A percentile compares a stretch with the other conserved stretches of the same genome.
Conservation (phyloP, 2,113 vertebrate genomes). For the Canis aureus region DNA sequence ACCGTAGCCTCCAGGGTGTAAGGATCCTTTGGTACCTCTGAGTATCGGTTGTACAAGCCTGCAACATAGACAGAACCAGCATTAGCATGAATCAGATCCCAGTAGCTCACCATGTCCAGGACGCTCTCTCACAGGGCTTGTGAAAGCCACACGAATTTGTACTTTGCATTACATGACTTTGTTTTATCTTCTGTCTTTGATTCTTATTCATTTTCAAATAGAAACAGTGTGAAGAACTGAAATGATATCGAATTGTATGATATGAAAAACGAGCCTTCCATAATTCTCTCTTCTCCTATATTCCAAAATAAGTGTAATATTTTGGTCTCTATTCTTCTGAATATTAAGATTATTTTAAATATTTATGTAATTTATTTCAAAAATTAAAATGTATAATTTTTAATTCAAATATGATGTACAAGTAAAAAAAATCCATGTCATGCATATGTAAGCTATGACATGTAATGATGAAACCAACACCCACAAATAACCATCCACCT, state of each 20-base stretch:
- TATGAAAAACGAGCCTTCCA: neutral
- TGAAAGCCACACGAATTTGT: neutral
- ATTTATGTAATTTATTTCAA: no score
- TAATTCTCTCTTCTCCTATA: neutral
- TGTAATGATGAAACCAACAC: neutral
- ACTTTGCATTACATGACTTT: neutral
- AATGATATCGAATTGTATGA: neutral
- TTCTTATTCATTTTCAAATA: slow-evolving; percentile 2
- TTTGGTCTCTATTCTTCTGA: neutral
- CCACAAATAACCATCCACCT: neutral
- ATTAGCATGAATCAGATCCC: neutral
- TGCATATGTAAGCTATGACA: neutral
- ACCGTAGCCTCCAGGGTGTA: neutral
- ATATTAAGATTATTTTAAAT: neutral
- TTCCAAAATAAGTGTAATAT: slow-evolving; percentile 45
- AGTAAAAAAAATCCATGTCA: neutral
- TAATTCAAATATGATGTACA: neutral
- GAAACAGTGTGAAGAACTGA: neutral
- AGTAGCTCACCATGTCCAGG: neutral
- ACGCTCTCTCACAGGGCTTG: rapidly evolving
- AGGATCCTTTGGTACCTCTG: rapidly evolving
- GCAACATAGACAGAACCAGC: slow-evolving; percentile 64
- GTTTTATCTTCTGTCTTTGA: neutral
- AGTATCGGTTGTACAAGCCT: slow-evolving; percentile 54
- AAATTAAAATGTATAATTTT: neutral